Conservation (phyloP, 2,113 vertebrate genomes). For the Fregata magnificens region DNA sequence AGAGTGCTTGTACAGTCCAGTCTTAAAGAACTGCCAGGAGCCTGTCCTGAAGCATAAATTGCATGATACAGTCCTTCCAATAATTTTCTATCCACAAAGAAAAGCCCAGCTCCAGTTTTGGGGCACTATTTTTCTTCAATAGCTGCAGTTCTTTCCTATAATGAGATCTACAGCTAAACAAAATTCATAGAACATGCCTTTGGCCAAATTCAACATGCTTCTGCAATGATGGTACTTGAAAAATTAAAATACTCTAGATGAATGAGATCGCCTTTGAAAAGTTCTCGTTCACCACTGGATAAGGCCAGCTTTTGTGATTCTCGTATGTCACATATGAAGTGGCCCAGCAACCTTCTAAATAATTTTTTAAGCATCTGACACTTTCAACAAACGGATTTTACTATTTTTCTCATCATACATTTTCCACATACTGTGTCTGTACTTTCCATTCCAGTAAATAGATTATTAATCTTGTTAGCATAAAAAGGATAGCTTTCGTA, state of each 20-base stretch:
- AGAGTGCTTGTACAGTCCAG: too few species aligned
- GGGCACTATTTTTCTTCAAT: background rate
- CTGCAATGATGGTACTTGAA: background rate
- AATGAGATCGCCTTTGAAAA: background rate
- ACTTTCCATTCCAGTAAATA: background rate
- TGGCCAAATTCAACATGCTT: background rate
- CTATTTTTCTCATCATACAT: background rate
- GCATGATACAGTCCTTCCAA: background rate
- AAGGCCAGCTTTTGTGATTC: background rate
- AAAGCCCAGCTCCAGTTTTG: background rate
- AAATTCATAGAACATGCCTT: background rate
- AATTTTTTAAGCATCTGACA: background rate
- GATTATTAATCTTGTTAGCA: background rate
- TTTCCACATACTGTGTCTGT: background rate
- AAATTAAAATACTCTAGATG: background rate
- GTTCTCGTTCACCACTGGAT: background rate
- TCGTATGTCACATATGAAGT: fast-evolving
- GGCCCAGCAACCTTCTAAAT: background rate
- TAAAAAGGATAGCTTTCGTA: background rate
- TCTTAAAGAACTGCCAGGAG: background rate
- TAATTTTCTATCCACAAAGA: too few species aligned
- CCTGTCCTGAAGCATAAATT: background rate
- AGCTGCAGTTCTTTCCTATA: background rate
- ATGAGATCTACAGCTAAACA: background rate
- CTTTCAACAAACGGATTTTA: background rate